These are phyloP conservation scores for Chelmon rostratus DNA, from an alignment of 2,797 vertebrate genomes.

Conservation along the genomic window DNA sequence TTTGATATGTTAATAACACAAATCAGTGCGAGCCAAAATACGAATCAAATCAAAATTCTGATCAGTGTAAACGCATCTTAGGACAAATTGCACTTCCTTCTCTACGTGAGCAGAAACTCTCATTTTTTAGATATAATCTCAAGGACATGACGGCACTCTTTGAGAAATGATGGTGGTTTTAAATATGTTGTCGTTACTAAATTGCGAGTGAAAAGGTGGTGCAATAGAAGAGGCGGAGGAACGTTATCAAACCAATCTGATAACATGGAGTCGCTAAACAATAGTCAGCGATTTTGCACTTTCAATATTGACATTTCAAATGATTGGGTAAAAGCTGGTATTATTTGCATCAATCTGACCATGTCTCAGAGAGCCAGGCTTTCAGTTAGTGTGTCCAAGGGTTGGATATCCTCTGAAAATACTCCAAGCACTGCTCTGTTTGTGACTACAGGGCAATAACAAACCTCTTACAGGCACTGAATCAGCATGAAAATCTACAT, in stretches of 20 bases:
- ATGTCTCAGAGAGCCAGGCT: background rate
- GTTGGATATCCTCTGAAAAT: background rate
- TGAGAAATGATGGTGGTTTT: background rate
- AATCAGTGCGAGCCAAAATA: no score
- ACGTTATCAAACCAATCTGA: background rate
- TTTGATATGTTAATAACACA: no score
- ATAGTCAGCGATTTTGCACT: background rate
- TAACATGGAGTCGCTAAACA: background rate
- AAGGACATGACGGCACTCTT: background rate
- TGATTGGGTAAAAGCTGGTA: background rate
- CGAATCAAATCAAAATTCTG: no score
- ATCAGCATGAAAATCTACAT: background rate
- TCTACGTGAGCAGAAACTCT: no score
- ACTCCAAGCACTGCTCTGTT: background rate
- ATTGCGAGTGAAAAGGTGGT: background rate
- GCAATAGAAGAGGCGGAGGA: background rate
- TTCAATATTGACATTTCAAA: background rate
- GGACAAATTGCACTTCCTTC: no score
- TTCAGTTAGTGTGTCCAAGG: accelerated
- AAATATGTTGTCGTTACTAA: background rate
- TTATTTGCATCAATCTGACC: background rate
- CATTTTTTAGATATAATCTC: no score
- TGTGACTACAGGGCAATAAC: background rate
- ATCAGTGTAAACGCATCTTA: no score
- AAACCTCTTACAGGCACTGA: background rate